These are phyloP conservation scores for Coenobita brevimanus DNA, from an alignment of 1,140 invertebrate genomes.

Conservation along the genomic window DNA sequence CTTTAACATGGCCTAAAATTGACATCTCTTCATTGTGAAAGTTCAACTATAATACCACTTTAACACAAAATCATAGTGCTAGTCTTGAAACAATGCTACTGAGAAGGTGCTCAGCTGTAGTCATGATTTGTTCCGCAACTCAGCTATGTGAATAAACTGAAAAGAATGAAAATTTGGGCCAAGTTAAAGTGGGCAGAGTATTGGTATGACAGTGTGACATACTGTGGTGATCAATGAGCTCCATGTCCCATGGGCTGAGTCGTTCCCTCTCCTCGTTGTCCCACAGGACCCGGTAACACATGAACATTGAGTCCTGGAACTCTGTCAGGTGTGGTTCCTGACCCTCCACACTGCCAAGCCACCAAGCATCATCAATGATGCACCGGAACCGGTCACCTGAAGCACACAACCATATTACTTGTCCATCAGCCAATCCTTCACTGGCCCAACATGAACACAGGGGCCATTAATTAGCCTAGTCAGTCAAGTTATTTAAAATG, in stretches of 20 bases:
- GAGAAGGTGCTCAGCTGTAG: too few relatives aligned
- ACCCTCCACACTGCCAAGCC: conserved; percentile 88
- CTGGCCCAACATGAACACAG: too few relatives aligned
- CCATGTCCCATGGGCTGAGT: conserved; percentile 98
- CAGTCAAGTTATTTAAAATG: too few relatives aligned
- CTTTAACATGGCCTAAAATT: too few relatives aligned
- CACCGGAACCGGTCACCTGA: conserved; percentile 86
- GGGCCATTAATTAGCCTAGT: too few relatives aligned
- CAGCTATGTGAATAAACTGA: neutral
- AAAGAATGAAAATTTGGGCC: neutral
- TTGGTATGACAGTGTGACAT: conserved; percentile 4
- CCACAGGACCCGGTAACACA: conserved; percentile 93
- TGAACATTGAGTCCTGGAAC: conserved; percentile 86
- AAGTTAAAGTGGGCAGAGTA: too few relatives aligned
- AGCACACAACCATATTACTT: conserved; percentile 41
- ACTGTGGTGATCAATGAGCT: conserved; percentile 81
- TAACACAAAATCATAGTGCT: too few relatives aligned
- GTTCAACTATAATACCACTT: neutral
- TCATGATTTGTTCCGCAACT: neutral
- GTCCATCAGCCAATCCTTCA: too few relatives aligned
- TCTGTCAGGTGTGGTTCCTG: conserved; percentile 79
- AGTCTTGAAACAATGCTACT: too few relatives aligned
- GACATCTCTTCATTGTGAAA: too few relatives aligned
- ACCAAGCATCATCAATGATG: conserved; percentile 97
- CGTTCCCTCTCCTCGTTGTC: conserved; percentile 93